These are phyloP conservation scores for Choristoneura rosaceana DNA, from an alignment of 2,888 invertebrate genomes.

Conservation along the genomic window DNA sequence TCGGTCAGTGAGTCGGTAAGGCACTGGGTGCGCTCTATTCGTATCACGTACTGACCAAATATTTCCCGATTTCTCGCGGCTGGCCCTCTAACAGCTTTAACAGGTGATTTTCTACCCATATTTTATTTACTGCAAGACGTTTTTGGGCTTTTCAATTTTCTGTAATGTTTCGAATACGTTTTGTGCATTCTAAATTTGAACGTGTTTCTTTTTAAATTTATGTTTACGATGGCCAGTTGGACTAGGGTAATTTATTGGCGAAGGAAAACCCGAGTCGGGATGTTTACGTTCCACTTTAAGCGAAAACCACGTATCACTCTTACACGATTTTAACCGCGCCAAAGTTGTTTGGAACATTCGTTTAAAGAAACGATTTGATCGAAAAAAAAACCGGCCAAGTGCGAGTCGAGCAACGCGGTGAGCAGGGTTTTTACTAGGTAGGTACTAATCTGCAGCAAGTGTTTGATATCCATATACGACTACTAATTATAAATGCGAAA, in stretches of 20 bases:
- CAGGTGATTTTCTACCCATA: constrained; percentile 49
- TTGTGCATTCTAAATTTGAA: constrained; percentile 18
- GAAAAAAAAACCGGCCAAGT: no score
- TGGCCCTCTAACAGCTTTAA: constrained; percentile 49
- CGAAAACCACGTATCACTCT: background rate
- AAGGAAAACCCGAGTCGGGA: constrained; percentile 9
- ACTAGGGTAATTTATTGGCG: constrained; percentile 16
- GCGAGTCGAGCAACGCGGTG: no score
- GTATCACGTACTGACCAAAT: constrained; percentile 50
- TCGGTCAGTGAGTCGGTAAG: constrained; percentile 39
- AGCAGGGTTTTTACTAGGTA: no score
- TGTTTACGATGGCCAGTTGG: constrained; percentile 23
- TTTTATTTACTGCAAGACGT: constrained; percentile 46
- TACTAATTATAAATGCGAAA: no score
- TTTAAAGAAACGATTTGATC: background rate
- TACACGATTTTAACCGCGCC: constrained; percentile 1
- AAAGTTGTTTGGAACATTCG: background rate
- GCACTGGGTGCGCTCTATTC: constrained; percentile 44
- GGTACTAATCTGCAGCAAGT: no score
- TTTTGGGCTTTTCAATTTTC: constrained; percentile 46
- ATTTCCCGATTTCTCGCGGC: constrained; percentile 50
- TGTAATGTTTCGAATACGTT: constrained; percentile 37
- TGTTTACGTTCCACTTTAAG: constrained; percentile 16
- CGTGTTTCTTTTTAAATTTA: constrained; percentile 31
- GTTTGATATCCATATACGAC: no score